Conservation (phyloP, 2,113 vertebrate species). For the Brachirus orientalis region DNA sequence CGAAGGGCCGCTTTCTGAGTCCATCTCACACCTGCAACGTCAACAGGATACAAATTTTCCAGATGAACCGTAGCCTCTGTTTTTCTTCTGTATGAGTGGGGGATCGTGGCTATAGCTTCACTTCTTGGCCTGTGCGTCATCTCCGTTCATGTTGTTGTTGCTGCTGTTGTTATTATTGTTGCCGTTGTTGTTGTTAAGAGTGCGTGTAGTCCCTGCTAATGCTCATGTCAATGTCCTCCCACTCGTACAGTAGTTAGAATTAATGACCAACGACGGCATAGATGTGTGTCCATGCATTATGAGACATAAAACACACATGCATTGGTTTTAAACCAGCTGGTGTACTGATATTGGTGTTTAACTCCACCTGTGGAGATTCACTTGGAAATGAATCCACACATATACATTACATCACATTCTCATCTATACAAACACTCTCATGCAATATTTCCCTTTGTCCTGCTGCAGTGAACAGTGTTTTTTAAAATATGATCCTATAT, state of each 20-base stretch:
- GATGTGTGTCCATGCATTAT: constrained; percentile 55
- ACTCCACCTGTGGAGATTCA: constrained; percentile 47
- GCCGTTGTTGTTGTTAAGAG: constrained; percentile 52
- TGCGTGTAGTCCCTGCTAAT: constrained; percentile 67
- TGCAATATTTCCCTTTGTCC: constrained; percentile 68
- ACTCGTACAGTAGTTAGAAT: constrained; percentile 62
- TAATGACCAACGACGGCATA: constrained; percentile 54
- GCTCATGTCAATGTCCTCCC: constrained; percentile 69
- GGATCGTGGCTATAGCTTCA: constrained; percentile 56
- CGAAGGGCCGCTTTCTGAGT: constrained; percentile 49
- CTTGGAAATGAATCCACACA: constrained; percentile 46
- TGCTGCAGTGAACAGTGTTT: constrained; percentile 76
- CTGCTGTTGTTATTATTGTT: constrained; percentile 48
- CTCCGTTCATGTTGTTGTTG: constrained; percentile 62
- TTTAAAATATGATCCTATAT: constrained; percentile 74
- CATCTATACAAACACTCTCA: constrained; percentile 53
- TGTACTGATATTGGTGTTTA: constrained; percentile 63
- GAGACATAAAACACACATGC: constrained; percentile 23
- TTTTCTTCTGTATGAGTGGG: constrained; percentile 63
- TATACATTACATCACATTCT: too few species aligned
- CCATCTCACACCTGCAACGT: constrained; percentile 43
- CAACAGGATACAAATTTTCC: constrained; percentile 61
- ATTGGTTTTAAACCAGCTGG: constrained; percentile 34
- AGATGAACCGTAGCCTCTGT: constrained; percentile 53
- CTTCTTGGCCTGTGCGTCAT: constrained; percentile 65